A percentile compares a stretch with the other conserved stretches of the same genome.
phyloP scores from a whole-genome alignment of 2,797 vertebrate species.

The Sparus aurata region DNA sequence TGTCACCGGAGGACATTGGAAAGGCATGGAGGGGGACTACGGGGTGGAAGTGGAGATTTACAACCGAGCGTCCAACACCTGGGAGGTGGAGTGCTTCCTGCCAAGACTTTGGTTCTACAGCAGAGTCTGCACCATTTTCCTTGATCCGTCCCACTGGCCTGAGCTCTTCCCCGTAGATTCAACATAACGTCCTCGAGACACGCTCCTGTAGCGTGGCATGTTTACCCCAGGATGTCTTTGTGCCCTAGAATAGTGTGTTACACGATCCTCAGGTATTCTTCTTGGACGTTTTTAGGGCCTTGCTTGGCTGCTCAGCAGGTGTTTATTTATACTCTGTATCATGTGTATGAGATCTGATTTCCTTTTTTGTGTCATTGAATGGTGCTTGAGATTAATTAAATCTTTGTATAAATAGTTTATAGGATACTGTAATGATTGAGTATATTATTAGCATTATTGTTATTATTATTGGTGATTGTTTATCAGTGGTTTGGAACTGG shows the following conservation, averaged over 20 bases:
- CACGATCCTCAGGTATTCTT: slow-evolving; percentile 64
- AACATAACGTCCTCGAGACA: slow-evolving; percentile 56
- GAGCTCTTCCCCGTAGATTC: slow-evolving; percentile 82
- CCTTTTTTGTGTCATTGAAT: slow-evolving; percentile 37
- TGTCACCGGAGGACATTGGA: slow-evolving; percentile 96
- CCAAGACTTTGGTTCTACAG: slow-evolving; percentile 97
- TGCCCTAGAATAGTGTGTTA: slow-evolving; percentile 64
- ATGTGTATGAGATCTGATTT: slow-evolving; percentile 55
- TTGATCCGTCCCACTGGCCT: slow-evolving; percentile 92
- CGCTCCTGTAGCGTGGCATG: slow-evolving; percentile 26
- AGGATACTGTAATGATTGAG: background rate
- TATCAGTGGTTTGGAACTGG: background rate
- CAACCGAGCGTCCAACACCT: slow-evolving; percentile 86
- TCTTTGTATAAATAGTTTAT: slow-evolving; percentile 43
- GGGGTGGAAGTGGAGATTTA: slow-evolving; percentile 96
- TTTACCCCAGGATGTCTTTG: slow-evolving; percentile 50
- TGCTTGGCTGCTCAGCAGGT: slow-evolving; percentile 33
- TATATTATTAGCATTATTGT: background rate
- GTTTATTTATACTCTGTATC: slow-evolving; percentile 64
- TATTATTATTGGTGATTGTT: slow-evolving; percentile 7
- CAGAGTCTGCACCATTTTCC: slow-evolving; percentile 90
- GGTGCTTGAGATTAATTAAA: slow-evolving; percentile 40
- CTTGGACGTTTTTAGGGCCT: slow-evolving; percentile 32
- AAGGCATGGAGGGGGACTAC: slow-evolving; percentile 97
- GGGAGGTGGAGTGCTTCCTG: slow-evolving; percentile 89